Evolutionary conservation across 2,797 vertebrate genomes (phyloP).

Genomic region (Sternarchorhynchus goeldii): DNA sequence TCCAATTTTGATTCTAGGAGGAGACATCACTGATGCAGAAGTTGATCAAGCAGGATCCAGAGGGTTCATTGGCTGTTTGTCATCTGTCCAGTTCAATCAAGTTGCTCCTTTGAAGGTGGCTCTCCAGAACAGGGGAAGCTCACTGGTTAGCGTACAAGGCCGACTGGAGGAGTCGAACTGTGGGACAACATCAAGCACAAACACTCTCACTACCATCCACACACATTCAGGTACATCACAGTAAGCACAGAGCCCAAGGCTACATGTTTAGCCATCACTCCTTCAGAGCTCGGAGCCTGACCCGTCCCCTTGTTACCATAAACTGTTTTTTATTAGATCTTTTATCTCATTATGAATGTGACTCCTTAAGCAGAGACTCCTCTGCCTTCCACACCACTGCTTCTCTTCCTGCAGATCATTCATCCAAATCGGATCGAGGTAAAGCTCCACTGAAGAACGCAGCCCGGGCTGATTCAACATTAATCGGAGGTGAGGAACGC

Average conservation of each 20-base stretch:
- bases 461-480: constrained; percentile 83
- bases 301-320: too few relatives aligned
- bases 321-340: neutral
- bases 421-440: constrained; percentile 70
- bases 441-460: constrained; percentile 79
- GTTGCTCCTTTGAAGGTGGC: constrained; percentile 89
- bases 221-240: constrained; percentile 83
- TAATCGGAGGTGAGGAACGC: constrained; percentile 88
- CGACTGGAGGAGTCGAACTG: constrained; percentile 85
- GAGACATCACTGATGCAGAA: constrained; percentile 76
- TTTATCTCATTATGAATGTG: neutral
- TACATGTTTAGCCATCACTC: neutral
- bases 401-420: constrained; percentile 66
- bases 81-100: constrained; percentile 92
- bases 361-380: neutral
- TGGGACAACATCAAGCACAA: constrained; percentile 74
- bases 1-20: constrained; percentile 70
- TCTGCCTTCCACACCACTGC: constrained; percentile 40
- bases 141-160: constrained; percentile 82
- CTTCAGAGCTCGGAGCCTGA: neutral
- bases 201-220: constrained; percentile 72
- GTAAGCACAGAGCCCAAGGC: neutral
- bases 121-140: constrained; percentile 81
- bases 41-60: constrained; percentile 78
- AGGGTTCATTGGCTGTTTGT: constrained; percentile 93